Base-by-base conservation (phyloP, 2,113 vertebrate genomes). In the Malurus melanocephalus region DNA sequence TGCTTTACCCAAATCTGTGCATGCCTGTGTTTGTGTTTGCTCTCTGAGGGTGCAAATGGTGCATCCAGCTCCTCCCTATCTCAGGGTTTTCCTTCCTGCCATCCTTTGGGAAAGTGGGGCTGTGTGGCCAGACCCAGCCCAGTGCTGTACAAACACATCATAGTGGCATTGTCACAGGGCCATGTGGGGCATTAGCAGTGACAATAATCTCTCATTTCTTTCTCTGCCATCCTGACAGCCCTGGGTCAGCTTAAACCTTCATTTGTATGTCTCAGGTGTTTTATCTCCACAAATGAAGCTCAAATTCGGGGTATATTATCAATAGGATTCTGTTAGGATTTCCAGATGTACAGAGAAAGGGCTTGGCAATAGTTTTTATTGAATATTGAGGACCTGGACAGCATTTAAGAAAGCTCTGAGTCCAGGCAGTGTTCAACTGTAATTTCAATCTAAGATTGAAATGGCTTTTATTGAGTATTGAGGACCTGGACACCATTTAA, bases 11-110 rank as follows among this genome's bases (percentile, higher is more conserved):
- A 52, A 61, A 65, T 56, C 21, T 40, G 6, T 0, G 0, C 13
- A 2, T 49, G 13, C 13, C 10, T 19, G 4, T 9, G n/a, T 30
- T 55, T 0, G 0, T 27, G 6, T 46, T 61, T 16, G 3, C 27
- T 27, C 5, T 61, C 48, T 77, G 38, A 72, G 64, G 27, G 26
- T 77, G 14, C 43, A 59, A 6, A 9, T 8, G 16, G 38, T 4
- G 19, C 20, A 16, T 57, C 33, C 46, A 62, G 26, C 46, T 83
- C 35, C 33, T 80, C 6, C 9, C 10, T 11, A 6, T 4, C 33
- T 15, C 19, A 61, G 21, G 3, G 7, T 48, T 80, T 73, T 26
- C 32, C 8, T 4, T 27, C 18, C 11, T 23, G 46, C 6, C 33
- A 22, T 7, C 1, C 17, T 33, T 14, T 73, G 73, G 35, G 22